A percentile compares a stretch with the other conserved stretches of the same genome.
Evolutionary conservation across 2,113 vertebrate genomes (phyloP).

Genomic region (Mesitornis unicolor): DNA sequence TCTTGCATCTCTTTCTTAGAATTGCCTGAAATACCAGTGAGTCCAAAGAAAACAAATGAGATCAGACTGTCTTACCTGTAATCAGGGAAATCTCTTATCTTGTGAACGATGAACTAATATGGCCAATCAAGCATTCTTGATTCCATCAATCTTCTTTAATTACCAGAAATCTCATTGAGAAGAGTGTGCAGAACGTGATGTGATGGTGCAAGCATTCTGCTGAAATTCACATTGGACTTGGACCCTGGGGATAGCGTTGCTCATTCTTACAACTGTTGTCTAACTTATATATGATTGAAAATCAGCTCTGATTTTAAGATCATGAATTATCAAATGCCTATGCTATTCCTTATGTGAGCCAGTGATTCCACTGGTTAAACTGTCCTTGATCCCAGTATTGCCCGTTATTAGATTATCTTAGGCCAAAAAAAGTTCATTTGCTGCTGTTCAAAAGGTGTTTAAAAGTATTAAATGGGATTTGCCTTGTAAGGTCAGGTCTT

Average conservation of each 20-base stretch:
- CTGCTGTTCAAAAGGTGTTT: not conserved
- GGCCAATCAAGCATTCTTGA: not conserved
- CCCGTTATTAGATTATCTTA: not conserved
- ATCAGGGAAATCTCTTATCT: not conserved
- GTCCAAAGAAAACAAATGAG: not conserved
- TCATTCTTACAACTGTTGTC: not conserved
- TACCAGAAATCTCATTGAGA: not conserved
- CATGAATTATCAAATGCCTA: not conserved
- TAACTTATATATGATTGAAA: not conserved
- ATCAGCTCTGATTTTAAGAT: not conserved
- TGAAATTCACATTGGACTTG: not conserved
- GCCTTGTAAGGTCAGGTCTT: not conserved
- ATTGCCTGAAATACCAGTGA: not conserved
- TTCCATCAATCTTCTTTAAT: not conserved
- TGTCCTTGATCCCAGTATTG: not conserved
- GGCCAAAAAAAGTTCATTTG: not conserved
- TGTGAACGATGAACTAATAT: not conserved
- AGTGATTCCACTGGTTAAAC: not conserved
- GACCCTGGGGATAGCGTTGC: not conserved
- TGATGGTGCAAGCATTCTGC: not conserved
- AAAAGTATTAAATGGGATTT: not conserved
- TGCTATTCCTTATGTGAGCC: not conserved
- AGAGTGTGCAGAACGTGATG: not conserved
- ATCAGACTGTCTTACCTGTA: fast-evolving
- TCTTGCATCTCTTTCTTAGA: too few relatives aligned